Evolutionary conservation across 2,888 invertebrate genomes (phyloP).

Genomic region (Theristus sp.): DNA sequence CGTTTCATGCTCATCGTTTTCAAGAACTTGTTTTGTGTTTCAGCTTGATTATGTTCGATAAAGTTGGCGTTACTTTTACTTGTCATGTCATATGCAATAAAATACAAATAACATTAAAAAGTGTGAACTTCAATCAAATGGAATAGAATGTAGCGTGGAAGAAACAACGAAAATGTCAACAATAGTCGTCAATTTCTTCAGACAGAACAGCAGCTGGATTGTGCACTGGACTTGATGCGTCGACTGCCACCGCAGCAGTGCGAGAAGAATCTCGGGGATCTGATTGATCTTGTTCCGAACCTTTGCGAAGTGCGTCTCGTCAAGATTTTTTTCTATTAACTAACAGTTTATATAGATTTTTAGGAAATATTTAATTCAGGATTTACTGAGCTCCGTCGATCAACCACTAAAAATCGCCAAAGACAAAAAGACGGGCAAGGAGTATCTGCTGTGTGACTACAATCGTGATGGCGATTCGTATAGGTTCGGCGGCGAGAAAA

Average conservation of each 20-base stretch:
- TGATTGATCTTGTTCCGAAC: constrained; percentile 58
- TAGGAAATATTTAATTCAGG: no score
- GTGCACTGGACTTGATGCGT: constrained; percentile 94
- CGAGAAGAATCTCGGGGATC: constrained; percentile 88
- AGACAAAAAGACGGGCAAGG: constrained; percentile 81
- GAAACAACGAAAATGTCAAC: background rate
- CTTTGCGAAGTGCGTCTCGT: background rate
- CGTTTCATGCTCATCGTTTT: no score
- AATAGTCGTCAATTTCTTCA: no score
- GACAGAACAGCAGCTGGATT: constrained; percentile 49
- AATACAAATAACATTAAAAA: constrained; percentile 4
- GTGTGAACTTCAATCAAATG: constrained; percentile 12
- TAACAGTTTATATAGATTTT: no score
- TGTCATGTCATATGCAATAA: background rate
- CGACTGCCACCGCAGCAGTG: constrained; percentile 96
- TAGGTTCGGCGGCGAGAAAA: no score
- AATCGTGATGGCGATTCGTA: constrained; percentile 97
- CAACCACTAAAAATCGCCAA: constrained; percentile 87
- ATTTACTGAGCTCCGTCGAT: constrained; percentile 85
- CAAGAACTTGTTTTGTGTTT: no score
- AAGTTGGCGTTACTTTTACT: no score
- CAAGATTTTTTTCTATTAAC: no score
- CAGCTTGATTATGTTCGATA: no score
- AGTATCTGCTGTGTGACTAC: constrained; percentile 93
- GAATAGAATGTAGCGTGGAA: background rate